Base-by-base conservation (phyloP, 1,140 invertebrate genomes). In the Drosophila burlai region DNA sequence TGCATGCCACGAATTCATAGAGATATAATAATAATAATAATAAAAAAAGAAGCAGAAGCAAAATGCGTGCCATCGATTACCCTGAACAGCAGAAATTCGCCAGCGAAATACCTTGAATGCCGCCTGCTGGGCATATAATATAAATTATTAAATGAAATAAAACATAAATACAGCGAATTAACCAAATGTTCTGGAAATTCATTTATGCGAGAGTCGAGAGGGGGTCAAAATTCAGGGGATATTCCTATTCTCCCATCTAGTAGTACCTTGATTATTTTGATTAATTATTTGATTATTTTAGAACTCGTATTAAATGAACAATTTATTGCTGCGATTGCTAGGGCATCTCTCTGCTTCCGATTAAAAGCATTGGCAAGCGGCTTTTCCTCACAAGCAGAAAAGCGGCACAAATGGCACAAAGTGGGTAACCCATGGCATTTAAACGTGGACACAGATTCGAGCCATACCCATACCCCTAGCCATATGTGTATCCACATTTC, bases 1-100 rank as follows among this genome's bases (percentile, higher is more conserved):
- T 65, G 63, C 50, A 71, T 72, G 66, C 69, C 52, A 15, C 49
- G 6, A 55, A 59, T 72, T 71, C 29, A 42, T 43, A 43, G 42
- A 50, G 34, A 72, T 34, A 54, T 59, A 3, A 29, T 42, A 16
- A 26, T 26, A 40, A 55, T 29, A 29, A 29, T 6, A 40, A n/a
- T n/a, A 26, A 29, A n/a, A 11, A 4, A 3, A 16, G 3, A 3
- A 24, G 24, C 24, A 9, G 15, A 15, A 10, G 16, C 4, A 50
- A 1, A 50, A 69, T 69, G 40, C 31, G 34, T 24, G 18, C 18
- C 65, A 18, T 24, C 65, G 40, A 67, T 68, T 68, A 43, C 16
- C 16, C 8, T 31, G 40, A 8, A 59, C 16, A 63, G 38, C 24
- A 4, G 5, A 34, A 2, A 0, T 16, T 66, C 58, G 63, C 36